Conservation (phyloP, 2,113 vertebrate species). For the Prionailurus viverrinus region DNA sequence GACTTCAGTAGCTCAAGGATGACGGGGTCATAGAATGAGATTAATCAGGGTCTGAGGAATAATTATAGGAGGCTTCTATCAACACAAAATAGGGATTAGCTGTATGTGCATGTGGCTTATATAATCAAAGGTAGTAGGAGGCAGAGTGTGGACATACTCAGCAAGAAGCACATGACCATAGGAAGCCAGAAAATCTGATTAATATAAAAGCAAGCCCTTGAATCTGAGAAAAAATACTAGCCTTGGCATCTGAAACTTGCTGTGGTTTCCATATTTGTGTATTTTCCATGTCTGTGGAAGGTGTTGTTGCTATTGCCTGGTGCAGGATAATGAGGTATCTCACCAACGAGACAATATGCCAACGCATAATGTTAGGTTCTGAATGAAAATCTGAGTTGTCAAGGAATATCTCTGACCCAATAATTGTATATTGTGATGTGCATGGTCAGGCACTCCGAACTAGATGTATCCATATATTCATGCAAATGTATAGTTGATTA, state of each 20-base stretch:
- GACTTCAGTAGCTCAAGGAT: background rate
- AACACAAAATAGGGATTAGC: background rate
- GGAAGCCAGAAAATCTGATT: background rate
- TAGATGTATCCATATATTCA: background rate
- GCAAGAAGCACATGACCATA: background rate
- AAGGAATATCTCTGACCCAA: background rate
- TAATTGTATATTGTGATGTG: background rate
- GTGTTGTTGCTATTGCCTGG: background rate
- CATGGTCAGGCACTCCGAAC: background rate
- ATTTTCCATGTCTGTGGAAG: background rate
- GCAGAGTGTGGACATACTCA: background rate
- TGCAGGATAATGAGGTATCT: background rate
- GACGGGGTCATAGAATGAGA: background rate
- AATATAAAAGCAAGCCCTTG: background rate
- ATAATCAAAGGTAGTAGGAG: background rate
- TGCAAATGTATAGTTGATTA: background rate
- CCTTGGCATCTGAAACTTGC: background rate
- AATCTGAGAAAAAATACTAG: background rate
- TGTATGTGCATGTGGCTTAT: accelerated
- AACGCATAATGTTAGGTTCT: background rate
- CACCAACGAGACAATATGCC: background rate
- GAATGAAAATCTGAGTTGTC: background rate
- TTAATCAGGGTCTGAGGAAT: background rate
- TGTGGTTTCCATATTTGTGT: background rate
- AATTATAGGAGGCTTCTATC: background rate